phyloP scores from a whole-genome alignment of 2,113 vertebrate genomes.

The Seriola aureovittata region DNA sequence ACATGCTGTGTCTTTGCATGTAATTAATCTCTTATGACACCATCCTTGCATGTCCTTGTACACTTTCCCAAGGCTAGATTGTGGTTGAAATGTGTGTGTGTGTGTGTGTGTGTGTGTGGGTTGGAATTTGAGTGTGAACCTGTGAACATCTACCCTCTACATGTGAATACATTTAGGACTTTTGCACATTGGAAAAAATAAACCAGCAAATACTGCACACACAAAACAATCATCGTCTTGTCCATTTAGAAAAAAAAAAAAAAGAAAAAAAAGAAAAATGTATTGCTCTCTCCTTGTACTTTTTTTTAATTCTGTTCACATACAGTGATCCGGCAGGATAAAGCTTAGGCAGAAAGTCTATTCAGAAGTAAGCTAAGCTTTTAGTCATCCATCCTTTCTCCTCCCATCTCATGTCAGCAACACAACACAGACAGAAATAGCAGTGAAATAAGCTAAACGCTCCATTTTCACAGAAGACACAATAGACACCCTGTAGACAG shows the following conservation, averaged over 20 bases:
- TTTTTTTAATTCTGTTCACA: conserved; percentile 14
- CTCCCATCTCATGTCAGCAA: conserved; percentile 49
- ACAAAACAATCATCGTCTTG: conserved; percentile 9
- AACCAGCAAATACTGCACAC: not conserved
- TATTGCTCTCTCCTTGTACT: conserved; percentile 12
- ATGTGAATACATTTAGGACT: not conserved
- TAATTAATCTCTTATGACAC: conserved; percentile 69
- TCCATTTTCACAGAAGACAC: conserved; percentile 58
- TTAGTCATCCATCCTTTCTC: conserved; percentile 57
- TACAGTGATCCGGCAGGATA: conserved; percentile 46
- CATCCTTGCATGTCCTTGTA: conserved; percentile 56
- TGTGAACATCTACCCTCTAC: conserved; percentile 19
- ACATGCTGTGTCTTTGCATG: conserved; percentile 31
- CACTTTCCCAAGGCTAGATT: conserved; percentile 19
- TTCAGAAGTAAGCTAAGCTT: conserved; percentile 60
- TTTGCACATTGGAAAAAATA: conserved; percentile 1
- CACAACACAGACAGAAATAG: conserved; percentile 62
- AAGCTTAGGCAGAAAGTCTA: conserved; percentile 54
- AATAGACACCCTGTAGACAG: conserved; percentile 55
- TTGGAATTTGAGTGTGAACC: conserved; percentile 19
- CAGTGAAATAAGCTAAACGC: conserved; percentile 57
- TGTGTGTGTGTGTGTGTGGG: conserved; percentile 1
- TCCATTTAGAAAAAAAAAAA: not conserved
- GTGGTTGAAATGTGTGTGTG: conserved; percentile 26
- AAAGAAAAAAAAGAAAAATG: not conserved